phyloP scores from a whole-genome alignment of 2,888 invertebrate species.

The Pachydiplax longipennis region DNA sequence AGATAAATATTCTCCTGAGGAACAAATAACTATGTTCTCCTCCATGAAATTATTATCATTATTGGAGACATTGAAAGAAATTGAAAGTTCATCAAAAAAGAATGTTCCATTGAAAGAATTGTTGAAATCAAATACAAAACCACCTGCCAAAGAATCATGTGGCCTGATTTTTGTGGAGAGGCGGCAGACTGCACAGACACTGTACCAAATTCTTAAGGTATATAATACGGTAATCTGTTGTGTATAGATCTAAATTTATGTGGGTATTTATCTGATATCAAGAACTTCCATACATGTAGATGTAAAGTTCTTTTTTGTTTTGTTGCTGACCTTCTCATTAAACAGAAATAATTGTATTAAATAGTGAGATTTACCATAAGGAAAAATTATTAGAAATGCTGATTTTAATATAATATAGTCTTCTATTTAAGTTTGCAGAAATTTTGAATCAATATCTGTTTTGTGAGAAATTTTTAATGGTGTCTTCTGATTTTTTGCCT shows the following conservation, averaged over 20 bases:
- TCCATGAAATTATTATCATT: constrained; percentile 71
- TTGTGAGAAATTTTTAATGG: too few relatives aligned
- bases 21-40: constrained; percentile 65
- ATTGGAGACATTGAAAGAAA: constrained; percentile 68
- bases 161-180: constrained; percentile 77
- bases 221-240: constrained; percentile 19
- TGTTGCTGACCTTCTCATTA: too few relatives aligned
- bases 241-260: background rate
- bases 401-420: too few relatives aligned
- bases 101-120: background rate
- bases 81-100: constrained; percentile 51
- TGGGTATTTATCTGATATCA: background rate
- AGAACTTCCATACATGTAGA: too few relatives aligned
- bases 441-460: too few relatives aligned
- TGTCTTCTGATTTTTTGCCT: too few relatives aligned
- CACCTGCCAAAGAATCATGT: constrained; percentile 56
- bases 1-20: constrained; percentile 58
- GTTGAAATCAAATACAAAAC: constrained; percentile 53
- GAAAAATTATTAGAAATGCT: too few relatives aligned
- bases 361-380: too few relatives aligned
- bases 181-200: constrained; percentile 76
- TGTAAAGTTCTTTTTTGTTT: too few relatives aligned
- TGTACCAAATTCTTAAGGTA: constrained; percentile 72
- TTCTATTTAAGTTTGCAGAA: too few relatives aligned
- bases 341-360: too few relatives aligned